Base-by-base conservation (phyloP, 92 coral and sea anemone species). In the Epizoanthus stellaris region DNA sequence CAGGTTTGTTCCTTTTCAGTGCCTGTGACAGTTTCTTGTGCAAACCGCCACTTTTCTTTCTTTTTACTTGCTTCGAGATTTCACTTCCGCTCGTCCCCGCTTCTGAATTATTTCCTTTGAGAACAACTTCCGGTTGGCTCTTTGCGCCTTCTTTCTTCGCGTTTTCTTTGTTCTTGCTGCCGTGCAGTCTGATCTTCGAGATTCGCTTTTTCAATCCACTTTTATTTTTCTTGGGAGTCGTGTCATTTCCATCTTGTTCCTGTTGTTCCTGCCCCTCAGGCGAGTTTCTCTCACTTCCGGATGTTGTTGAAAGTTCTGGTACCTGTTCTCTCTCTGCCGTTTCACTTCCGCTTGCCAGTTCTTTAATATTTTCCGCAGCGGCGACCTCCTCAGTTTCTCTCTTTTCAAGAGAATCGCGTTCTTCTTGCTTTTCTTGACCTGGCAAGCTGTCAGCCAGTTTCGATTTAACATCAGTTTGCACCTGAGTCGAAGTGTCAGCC, bases 41-140 rank as follows among this genome's bases (percentile, higher is more conserved):
- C 8, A 79, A 79, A 21, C 83, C 59, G 17, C 82, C 82, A 40
- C 58, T 77, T 62, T 79, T 79, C 61, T 63, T 79, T 79, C 83
- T 79, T 63, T 79, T 79, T 2, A 64, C 60, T 64, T 79, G 83
- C 73, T n/a, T 67, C 4, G 83, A 79, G 30, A 63, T 34, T 79
- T 63, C 73, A 20, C n/a, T 63, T 5, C 54, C 70, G 49, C 52
- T 67, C 36, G 82, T 60, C 16, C 61, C 83, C 23, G 83, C 25
- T 79, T 79, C 83, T 19, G 45, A 8, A 9, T 45, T 63, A 2
- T 79, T 64, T 4, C 53, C 61, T 43, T 64, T 42, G 12, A 59
- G 34, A 3, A 40, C 69, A 38, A 39, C 10, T 16, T 76, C 82
- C 17, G 82, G 16, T 59, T 59, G 82, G 56, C 57, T 76, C 17